Evolutionary conservation across 2,113 vertebrate species (phyloP).

Genomic region (Gadus macrocephalus): DNA sequence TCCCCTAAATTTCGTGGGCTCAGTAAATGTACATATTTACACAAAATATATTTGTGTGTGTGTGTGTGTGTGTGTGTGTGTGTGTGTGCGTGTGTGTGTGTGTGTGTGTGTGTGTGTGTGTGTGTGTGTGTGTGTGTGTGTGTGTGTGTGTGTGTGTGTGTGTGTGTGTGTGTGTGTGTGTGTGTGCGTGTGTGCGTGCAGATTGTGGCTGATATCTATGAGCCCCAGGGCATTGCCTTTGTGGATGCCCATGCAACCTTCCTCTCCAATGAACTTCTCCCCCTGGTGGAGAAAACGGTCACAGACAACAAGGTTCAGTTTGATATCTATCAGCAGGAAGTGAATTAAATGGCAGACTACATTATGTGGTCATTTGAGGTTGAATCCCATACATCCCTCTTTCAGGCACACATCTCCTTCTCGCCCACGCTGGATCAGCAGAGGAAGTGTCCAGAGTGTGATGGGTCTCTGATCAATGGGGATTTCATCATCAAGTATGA

Average conservation of each 20-base stretch:
- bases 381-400: not conserved
- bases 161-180: conserved; percentile 14
- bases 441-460: conserved; percentile 77
- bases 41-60: not conserved
- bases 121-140: conserved; percentile 6
- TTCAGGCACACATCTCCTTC: conserved; percentile 69
- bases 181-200: conserved; percentile 47
- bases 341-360: not conserved
- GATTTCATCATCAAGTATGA: conserved; percentile 88
- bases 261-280: conserved; percentile 80
- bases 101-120: conserved; percentile 5
- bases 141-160: conserved; percentile 3
- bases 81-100: too few species aligned
- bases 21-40: not conserved
- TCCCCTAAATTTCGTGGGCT: not conserved
- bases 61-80: not conserved
- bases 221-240: conserved; percentile 83
- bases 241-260: conserved; percentile 81
- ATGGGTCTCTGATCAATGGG: conserved; percentile 79
- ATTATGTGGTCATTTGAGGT: not conserved
- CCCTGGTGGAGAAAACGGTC: conserved; percentile 81
- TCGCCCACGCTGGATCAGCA: conserved; percentile 80
- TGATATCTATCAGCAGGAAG: not conserved
- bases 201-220: conserved; percentile 86
- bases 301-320: conserved; percentile 79